phyloP scores from a whole-genome alignment of 2,113 vertebrate species.

The Pantherophis guttatus region DNA sequence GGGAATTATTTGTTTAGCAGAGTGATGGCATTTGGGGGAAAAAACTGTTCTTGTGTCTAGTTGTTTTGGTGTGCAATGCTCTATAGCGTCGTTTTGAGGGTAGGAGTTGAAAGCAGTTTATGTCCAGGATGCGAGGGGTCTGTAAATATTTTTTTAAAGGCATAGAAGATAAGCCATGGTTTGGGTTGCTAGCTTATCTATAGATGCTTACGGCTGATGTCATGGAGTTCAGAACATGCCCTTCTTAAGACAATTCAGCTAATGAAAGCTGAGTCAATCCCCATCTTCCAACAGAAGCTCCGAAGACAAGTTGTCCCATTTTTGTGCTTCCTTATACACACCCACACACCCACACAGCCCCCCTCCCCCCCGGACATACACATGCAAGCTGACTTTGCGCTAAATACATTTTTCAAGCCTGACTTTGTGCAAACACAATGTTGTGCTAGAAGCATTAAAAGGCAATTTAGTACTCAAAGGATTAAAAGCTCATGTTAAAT shows the following conservation, averaged over 20 bases:
- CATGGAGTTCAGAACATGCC: not conserved
- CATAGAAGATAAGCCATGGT: not conserved
- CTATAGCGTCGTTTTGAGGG: too few relatives aligned
- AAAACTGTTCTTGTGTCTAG: too few relatives aligned
- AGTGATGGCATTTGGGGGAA: too few relatives aligned
- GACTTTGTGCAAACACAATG: conserved; percentile 86
- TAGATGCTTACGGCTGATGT: not conserved
- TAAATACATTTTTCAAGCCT: conserved; percentile 87
- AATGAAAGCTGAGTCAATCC: not conserved
- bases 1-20: too few relatives aligned
- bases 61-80: too few relatives aligned
- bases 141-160: not conserved
- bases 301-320: conserved; percentile 24
- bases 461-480: conserved; percentile 94
- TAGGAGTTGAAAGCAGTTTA: too few relatives aligned
- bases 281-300: not conserved
- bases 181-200: not conserved
- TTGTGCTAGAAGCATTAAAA: conserved; percentile 92
- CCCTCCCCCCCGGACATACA: conserved; percentile 52
- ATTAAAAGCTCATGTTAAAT: conserved; percentile 98
- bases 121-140: too few relatives aligned
- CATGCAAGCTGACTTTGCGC: conserved; percentile 67
- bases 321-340: conserved; percentile 44
- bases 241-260: not conserved
- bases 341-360: conserved; percentile 28